Evolutionary conservation across 2,113 vertebrate genomes (phyloP).

Genomic region (Scopus umbretta): DNA sequence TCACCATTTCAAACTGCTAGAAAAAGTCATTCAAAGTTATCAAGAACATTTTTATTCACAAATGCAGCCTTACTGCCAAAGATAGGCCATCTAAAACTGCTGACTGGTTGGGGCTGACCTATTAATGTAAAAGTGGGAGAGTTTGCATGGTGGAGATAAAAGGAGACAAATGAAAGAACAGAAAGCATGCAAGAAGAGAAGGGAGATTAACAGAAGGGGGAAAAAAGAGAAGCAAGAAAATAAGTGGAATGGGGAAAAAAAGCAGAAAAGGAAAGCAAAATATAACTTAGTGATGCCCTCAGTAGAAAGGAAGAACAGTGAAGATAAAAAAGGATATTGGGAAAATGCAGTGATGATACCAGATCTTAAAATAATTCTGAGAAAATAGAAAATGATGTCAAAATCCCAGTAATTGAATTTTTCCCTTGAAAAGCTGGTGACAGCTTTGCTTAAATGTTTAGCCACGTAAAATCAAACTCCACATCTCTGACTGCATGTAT

Average conservation of each 20-base stretch:
- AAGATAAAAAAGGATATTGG: not conserved
- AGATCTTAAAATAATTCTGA: not conserved
- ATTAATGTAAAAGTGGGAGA: not conserved
- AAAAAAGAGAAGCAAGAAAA: not conserved
- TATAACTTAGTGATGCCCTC: not conserved
- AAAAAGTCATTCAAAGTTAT: not conserved
- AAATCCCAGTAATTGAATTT: not conserved
- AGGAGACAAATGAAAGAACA: not conserved
- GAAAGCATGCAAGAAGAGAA: not conserved
- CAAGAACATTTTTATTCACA: not conserved
- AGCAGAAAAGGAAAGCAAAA: not conserved
- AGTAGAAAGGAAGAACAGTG: not conserved
- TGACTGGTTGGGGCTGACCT: not conserved
- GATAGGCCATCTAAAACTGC: not conserved
- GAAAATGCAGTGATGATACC: not conserved
- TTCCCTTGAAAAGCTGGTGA: slow-evolving; percentile 15
- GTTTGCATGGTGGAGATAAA: not conserved
- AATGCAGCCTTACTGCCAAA: not conserved
- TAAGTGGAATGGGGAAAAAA: not conserved
- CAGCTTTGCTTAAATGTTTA: slow-evolving; percentile 1
- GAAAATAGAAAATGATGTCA: not conserved
- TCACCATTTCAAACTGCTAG: not conserved
- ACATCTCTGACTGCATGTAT: not conserved
- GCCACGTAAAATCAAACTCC: slow-evolving; percentile 6
- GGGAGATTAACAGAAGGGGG: not conserved